Conservation (phyloP, 2,888 invertebrate species). For the Petrolisthes manimaculis region DNA sequence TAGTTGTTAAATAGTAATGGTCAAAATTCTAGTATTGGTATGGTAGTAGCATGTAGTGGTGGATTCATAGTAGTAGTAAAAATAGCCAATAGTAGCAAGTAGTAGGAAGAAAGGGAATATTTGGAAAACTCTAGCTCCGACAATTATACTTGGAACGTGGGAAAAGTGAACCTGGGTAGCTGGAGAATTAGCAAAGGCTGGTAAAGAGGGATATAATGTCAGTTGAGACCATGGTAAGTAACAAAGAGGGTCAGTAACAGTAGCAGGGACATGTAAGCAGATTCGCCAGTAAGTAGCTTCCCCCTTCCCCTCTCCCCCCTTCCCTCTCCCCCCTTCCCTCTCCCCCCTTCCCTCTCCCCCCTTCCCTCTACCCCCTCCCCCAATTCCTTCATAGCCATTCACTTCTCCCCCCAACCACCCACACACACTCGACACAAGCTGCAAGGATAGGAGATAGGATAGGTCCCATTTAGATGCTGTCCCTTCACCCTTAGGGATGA, state of each 20-base stretch:
- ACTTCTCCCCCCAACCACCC: too few relatives aligned
- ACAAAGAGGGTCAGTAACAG: not conserved
- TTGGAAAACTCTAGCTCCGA: too few relatives aligned
- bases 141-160: too few relatives aligned
- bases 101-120: not conserved
- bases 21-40: too few relatives aligned
- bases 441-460: not conserved
- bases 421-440: too few relatives aligned
- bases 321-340: conserved; percentile 18
- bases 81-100: not conserved
- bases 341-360: not conserved
- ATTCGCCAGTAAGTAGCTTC: not conserved
- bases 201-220: too few relatives aligned
- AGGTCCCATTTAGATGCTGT: conserved; percentile 7
- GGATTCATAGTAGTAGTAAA: not conserved
- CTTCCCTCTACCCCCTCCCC: not conserved
- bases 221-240: too few relatives aligned
- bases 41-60: not conserved
- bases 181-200: too few relatives aligned
- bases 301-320: not conserved
- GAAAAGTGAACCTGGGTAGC: too few relatives aligned
- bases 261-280: not conserved
- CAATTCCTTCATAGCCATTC: too few relatives aligned
- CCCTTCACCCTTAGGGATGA: conserved; percentile 10
- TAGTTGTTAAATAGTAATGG: too few relatives aligned